Evolutionary conservation across 2,888 invertebrate genomes (phyloP).

Genomic region (Apotomis betuletana): DNA sequence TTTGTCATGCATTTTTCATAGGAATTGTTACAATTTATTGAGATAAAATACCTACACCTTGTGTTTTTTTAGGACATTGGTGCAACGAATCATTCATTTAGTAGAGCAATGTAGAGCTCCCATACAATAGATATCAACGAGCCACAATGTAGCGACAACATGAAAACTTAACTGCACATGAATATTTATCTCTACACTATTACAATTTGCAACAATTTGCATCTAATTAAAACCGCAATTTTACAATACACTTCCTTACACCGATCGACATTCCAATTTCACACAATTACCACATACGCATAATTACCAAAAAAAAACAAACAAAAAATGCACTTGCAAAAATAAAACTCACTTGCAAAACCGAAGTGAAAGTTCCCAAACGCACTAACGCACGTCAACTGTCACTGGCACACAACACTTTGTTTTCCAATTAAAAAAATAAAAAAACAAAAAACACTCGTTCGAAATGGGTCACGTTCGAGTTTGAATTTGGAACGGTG

Average conservation of each 20-base stretch:
- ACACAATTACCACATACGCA: slow-evolving; percentile 36
- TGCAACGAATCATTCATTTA: not conserved
- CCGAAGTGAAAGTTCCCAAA: slow-evolving; percentile 65
- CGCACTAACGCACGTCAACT: slow-evolving; percentile 38
- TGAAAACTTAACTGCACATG: slow-evolving; percentile 34
- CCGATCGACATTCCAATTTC: slow-evolving; percentile 16
- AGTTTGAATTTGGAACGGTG: slow-evolving; percentile 56
- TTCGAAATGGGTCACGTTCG: slow-evolving; percentile 54
- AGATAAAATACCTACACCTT: no score
- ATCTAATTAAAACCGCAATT: slow-evolving; percentile 14
- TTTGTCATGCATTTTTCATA: no score
- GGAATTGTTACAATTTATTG: no score
- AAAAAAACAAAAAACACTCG: slow-evolving; percentile 50
- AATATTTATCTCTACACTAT: slow-evolving; percentile 13
- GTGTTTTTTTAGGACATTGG: no score
- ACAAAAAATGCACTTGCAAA: slow-evolving; percentile 47
- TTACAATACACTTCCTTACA: slow-evolving; percentile 17
- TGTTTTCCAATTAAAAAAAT: slow-evolving; percentile 48
- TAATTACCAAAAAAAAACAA: slow-evolving; percentile 50
- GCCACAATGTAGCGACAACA: slow-evolving; percentile 39
- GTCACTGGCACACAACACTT: slow-evolving; percentile 75
- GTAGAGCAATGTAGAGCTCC: slow-evolving; percentile 16
- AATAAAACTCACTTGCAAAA: slow-evolving; percentile 75
- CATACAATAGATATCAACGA: slow-evolving; percentile 78
- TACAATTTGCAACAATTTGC: slow-evolving; percentile 23